Evolutionary conservation across 2,888 invertebrate species (phyloP).

Genomic region (Cantharis nigra): DNA sequence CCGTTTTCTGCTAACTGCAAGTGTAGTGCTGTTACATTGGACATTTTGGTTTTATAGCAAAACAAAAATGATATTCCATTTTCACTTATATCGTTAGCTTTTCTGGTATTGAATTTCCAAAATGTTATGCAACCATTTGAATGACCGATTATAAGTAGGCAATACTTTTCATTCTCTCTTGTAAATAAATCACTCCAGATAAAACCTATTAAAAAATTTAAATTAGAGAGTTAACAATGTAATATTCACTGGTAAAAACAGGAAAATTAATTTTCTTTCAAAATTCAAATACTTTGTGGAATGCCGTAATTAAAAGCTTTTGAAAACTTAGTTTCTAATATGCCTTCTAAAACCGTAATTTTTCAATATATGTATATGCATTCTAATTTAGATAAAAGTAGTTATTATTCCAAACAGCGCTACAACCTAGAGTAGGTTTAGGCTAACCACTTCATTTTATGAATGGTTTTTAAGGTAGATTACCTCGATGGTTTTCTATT

Average conservation of each 20-base stretch:
- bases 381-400: too few relatives aligned
- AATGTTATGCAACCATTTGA: slow-evolving; percentile 45
- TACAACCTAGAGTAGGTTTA: too few relatives aligned
- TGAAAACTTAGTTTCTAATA: too few relatives aligned
- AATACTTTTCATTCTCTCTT: slow-evolving; percentile 32
- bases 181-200: slow-evolving; percentile 47
- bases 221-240: background rate
- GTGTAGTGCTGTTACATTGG: slow-evolving; percentile 41
- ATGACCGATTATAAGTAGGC: slow-evolving; percentile 47
- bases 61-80: slow-evolving; percentile 38
- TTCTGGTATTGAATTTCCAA: slow-evolving; percentile 43
- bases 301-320: too few relatives aligned
- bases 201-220: slow-evolving; percentile 44
- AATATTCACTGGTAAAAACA: background rate
- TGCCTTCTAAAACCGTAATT: too few relatives aligned
- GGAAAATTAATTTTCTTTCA: background rate
- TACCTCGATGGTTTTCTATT: too few relatives aligned
- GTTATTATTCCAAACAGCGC: too few relatives aligned
- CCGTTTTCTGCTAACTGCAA: slow-evolving; percentile 40
- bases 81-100: slow-evolving; percentile 31
- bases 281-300: too few relatives aligned
- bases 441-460: too few relatives aligned
- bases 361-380: too few relatives aligned
- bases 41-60: slow-evolving; percentile 38
- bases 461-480: too few relatives aligned